Base-by-base conservation (phyloP, 2,797 vertebrate species). In the Ptychobarbus kaznakovi region DNA sequence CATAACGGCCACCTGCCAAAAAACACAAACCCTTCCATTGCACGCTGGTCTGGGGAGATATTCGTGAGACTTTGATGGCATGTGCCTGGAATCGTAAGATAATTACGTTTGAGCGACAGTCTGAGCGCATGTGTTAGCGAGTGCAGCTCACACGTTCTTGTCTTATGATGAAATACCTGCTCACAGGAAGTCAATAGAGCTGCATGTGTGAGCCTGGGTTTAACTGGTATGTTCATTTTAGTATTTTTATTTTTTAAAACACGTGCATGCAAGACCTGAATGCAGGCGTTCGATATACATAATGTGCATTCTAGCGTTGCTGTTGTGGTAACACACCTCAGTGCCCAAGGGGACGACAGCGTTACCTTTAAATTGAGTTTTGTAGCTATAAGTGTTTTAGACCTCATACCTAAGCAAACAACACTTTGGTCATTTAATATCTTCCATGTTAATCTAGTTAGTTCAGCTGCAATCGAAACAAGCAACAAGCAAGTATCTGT, bases 21-120 rank as follows among this genome's bases (percentile, higher is more conserved):
- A 87, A 89, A 88, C 85, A 90, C 90, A 83, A 87, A 88, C 88
- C 83, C 51, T 61, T 84, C 87, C 77, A 18, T 81, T 32, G 65
- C 61, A 86, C 83, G 70, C 90, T 91, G 91, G 89, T 89, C 89
- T 90, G 83, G 86, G 86, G 88, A 93, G 92, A 94, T 92, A 92
- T 91, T 91, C 80, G 81, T 84, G 77, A 91, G 84, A 89, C 91
- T 92, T 89, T 89, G 87, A 89, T 91, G 89, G 88, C 86, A 90
- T 90, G 87, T 90, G 91, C 90, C 92, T 94, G 93, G 91, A 90
- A 90, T 91, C 87, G 66, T 83, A 87, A 92, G 91, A 93, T 93
- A 93, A 93, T 92, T 91, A 83, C 91, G 79, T 90, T 83, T 69
- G 80, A 87, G 70, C 56, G 85, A 68, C 80, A 76, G n/a, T 76